These are phyloP conservation scores for Sitobion miscanthi DNA, from an alignment of 1,140 invertebrate species.

Conservation along the genomic window DNA sequence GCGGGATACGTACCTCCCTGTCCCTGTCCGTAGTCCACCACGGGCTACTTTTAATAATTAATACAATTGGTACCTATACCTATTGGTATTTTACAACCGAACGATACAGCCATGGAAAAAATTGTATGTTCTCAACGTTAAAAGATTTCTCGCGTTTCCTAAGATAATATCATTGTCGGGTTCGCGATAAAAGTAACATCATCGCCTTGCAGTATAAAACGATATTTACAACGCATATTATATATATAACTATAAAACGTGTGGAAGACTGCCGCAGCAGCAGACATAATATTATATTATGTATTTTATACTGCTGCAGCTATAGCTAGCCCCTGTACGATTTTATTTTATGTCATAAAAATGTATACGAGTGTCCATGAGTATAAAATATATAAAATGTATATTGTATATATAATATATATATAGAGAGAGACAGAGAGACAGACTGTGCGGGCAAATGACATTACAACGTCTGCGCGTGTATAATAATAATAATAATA, in stretches of 20 bases:
- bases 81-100: too few species aligned
- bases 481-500: conserved; percentile 9
- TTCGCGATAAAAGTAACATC: neutral
- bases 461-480: neutral
- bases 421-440: too few species aligned
- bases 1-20: too few species aligned
- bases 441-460: too few species aligned
- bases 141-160: too few species aligned
- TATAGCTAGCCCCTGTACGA: neutral
- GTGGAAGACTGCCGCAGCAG: neutral
- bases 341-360: conserved; percentile 19
- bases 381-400: neutral
- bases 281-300: neutral
- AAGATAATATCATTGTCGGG: neutral
- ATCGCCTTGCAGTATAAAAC: neutral
- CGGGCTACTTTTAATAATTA: too few species aligned
- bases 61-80: too few species aligned
- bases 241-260: neutral
- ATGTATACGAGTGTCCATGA: neutral
- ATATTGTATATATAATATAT: neutral
- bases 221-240: neutral
- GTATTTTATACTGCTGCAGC: neutral
- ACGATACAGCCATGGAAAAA: too few species aligned
- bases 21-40: too few species aligned
- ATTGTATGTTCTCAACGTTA: too few species aligned